Base-by-base conservation (phyloP, 2,113 vertebrate species). In the Puma concolor region DNA sequence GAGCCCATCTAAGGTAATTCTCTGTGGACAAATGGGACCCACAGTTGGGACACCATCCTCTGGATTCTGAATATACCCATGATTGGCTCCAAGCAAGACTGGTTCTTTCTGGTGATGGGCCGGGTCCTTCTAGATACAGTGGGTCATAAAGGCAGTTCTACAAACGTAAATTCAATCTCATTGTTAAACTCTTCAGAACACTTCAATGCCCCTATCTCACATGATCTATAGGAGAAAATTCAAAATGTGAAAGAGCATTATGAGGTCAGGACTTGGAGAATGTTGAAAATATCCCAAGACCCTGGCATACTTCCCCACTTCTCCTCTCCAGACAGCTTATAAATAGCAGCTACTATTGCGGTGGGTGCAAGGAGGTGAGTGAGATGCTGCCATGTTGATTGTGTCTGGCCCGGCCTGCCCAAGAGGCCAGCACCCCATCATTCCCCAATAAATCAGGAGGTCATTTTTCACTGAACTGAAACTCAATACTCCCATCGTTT, bases 391-490 rank as follows among this genome's bases (percentile, higher is more conserved):
- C 97, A 17, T 7, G 0, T n/a, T 0, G 0, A 91, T 16, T 57
- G 72, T 96, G 97, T n/a, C 44, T 8, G 91, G 95, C 95, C 89
- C 33, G 31, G 21, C 25, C 93, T 82, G 71, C 96, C 95, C 97
- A 85, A 94, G 97, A 96, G 93, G 97, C 94, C 96, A 95, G 88
- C 74, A 96, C 96, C 98, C 97, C 16, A 57, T 95, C 95, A 90
- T 91, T 97, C 98, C 96, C 50, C 97, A 92, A 89, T 98, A 98
- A 98, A 98, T 98, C 98, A 97, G 95, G 84, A 96, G 98, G 97
- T 98, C 97, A 98, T 99, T 98, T 98, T 96, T 97, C 96, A 86
- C 94, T 54, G 93, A 97, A 97, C 97, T 97, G 97, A 98, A 97
- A 98, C 90, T 95, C 97, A 94, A 98, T 96, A 91, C 92, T 98